Base-by-base conservation (phyloP, 2,888 invertebrate species). In the Malacosoma neustria region DNA sequence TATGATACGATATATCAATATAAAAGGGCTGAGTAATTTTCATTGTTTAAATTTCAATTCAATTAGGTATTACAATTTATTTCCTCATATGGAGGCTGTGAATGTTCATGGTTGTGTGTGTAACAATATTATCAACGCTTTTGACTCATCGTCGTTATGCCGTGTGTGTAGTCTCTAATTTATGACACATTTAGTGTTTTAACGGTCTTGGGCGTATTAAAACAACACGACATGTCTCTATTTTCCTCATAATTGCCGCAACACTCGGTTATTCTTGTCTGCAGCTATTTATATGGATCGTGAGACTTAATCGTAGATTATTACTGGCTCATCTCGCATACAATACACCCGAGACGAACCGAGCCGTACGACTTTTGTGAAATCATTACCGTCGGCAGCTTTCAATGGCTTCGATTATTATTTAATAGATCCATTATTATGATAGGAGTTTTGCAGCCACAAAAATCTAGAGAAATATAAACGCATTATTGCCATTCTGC, bases 251-350 rank as follows among this genome's bases (percentile, higher is more conserved):
- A 53, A 58, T 52, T 46, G 56, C 48, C 50, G 50, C 52, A 57
- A 55, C 55, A 51, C 54, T 47, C 54, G 48, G 45, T 45, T 54
- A 54, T 58, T 58, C 43, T 47, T 57, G 53, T 60, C 54, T 44
- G 45, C 40, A 39, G 51, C 58, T 67, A 68, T 69, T 69, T 64
- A 66, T 63, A 65, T 54, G 47, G 37, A 34, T 37, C 46, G 51
- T 49, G 54, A 45, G 55, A 53, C 52, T 59, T 71, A 68, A 71
- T 69, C 58, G 59, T 44, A 41, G 50, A 46, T 56, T 51, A 66
- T 67, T 67, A 67, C 44, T 40, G 54, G 45, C 51, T 52, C 50
- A 48, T 51, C 59, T 59, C 51, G 52, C 57, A 51, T 55, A 22
- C 5, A 22, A 22, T 22, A 22, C 22, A 22, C 9, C 22, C 2